Percentiles rank a stretch among this genome's conserved stretches.
Conservation (phyloP, 2,113 vertebrate species). For the Gobius niger region DNA sequence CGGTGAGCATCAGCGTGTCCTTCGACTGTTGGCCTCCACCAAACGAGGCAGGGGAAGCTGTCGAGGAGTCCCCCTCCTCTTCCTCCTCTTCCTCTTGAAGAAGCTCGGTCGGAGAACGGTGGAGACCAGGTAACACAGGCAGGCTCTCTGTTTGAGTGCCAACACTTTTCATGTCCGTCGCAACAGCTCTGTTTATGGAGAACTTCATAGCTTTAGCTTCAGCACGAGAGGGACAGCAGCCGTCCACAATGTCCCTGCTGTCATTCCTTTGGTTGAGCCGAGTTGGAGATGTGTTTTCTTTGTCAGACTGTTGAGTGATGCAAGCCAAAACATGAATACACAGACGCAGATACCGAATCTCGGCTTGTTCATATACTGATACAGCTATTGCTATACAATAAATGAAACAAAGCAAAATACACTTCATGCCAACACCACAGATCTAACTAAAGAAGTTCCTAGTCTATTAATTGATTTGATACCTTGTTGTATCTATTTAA, state of each 20-base stretch:
- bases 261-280: constrained; percentile 28
- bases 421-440: too few species aligned
- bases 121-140: background rate
- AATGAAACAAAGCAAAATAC: too few species aligned
- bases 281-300: constrained; percentile 43
- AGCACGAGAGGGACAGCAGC: background rate
- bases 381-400: too few species aligned
- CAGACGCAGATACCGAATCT: background rate
- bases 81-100: background rate
- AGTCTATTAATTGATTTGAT: too few species aligned
- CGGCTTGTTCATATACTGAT: too few species aligned
- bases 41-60: constrained; percentile 24
- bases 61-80: constrained; percentile 23
- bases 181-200: background rate
- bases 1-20: constrained; percentile 54
- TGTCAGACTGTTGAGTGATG: constrained; percentile 54
- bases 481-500: too few species aligned
- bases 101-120: constrained; percentile 55
- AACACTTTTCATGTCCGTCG: constrained; percentile 39
- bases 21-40: background rate
- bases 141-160: constrained; percentile 70
- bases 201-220: background rate
- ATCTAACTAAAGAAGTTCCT: too few species aligned
- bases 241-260: constrained; percentile 33
- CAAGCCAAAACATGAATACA: constrained; percentile 7